A percentile compares a stretch with the other conserved stretches of the same genome.
phyloP scores from a whole-genome alignment of 1,140 invertebrate species.

The Lamellibrachia luymesi region DNA sequence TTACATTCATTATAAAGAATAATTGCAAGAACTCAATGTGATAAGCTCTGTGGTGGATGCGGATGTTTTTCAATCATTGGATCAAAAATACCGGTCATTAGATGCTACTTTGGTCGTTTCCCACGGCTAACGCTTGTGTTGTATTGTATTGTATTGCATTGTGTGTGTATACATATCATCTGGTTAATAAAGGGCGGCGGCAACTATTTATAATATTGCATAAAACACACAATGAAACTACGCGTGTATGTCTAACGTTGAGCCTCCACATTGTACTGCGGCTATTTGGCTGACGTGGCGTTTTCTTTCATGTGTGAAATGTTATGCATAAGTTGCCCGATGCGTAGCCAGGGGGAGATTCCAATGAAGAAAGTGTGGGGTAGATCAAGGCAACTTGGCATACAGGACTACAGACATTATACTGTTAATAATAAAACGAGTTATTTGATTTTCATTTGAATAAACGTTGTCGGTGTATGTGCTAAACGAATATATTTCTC shows the following conservation, averaged over 20 bases:
- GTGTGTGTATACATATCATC: neutral
- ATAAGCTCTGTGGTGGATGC: neutral
- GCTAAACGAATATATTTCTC: neutral
- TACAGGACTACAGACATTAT: neutral
- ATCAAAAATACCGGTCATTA: no score
- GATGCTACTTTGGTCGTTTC: neutral
- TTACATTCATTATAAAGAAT: neutral
- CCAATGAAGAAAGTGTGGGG: neutral
- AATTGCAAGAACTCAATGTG: neutral
- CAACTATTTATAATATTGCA: neutral
- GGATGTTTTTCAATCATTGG: neutral
- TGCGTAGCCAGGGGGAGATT: neutral
- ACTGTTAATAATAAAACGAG: neutral
- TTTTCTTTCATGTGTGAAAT: neutral
- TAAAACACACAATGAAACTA: neutral
- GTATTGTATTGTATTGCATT: neutral
- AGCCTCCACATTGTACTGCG: neutral
- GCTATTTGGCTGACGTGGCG: neutral
- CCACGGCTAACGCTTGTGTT: neutral
- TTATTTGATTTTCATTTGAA: neutral
- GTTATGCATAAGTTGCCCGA: neutral
- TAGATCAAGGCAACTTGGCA: neutral
- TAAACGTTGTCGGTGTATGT: neutral
- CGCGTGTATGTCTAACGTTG: neutral
- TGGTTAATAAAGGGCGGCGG: neutral